phyloP scores from a whole-genome alignment of 2,797 vertebrate species.

The Okamejei kenojei region DNA sequence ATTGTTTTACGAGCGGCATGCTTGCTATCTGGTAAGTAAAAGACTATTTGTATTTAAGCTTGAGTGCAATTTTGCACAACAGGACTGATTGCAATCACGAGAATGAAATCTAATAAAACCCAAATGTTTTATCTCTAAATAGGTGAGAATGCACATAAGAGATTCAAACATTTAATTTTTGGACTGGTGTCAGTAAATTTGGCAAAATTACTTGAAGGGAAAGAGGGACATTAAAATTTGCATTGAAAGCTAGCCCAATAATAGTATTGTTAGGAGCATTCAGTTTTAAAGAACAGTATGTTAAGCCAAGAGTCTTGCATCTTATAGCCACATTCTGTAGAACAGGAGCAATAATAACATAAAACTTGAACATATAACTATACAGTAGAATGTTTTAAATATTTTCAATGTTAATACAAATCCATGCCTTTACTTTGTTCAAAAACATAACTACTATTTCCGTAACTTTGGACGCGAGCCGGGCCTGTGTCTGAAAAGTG shows the following conservation, averaged over 20 bases:
- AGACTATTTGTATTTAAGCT: too few species aligned
- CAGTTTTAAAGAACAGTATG: neutral
- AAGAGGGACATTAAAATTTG: neutral
- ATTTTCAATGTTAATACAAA: neutral
- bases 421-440: neutral
- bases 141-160: neutral
- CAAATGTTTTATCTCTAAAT: neutral
- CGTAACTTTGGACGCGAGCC: neutral
- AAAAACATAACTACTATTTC: neutral
- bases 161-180: neutral
- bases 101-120: too few species aligned
- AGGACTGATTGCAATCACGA: too few species aligned
- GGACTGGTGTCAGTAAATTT: neutral
- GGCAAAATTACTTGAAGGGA: neutral
- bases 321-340: neutral
- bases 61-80: too few species aligned
- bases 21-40: too few species aligned
- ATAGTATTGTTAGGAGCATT: neutral
- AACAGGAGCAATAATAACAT: neutral
- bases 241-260: neutral
- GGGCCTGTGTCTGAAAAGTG: conserved; percentile 30
- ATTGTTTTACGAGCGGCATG: too few species aligned
- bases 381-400: neutral
- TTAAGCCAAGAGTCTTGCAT: neutral
- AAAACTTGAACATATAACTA: neutral